Evolutionary conservation across 2,797 vertebrate genomes (phyloP).

Genomic region (Ambastaia sidthimunki): DNA sequence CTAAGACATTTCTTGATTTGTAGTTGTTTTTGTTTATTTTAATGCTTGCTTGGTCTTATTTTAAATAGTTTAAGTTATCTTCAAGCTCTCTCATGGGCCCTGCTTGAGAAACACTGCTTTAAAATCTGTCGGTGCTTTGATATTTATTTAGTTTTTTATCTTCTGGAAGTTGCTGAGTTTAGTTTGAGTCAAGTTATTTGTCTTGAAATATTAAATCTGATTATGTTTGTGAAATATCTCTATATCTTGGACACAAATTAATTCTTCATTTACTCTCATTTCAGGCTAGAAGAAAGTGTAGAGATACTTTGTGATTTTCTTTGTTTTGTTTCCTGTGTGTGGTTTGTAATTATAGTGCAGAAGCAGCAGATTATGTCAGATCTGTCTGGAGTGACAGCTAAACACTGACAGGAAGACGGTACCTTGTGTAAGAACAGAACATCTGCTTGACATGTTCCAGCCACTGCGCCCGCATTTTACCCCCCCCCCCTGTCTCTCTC

Average conservation of each 20-base stretch:
- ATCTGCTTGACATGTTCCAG: conserved; percentile 5
- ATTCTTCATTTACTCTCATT: too few species aligned
- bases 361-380: too few species aligned
- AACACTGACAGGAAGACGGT: not conserved
- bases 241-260: too few species aligned
- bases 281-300: too few species aligned
- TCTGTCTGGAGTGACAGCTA: conserved; percentile 24
- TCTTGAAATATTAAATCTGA: not conserved
- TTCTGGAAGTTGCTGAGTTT: not conserved
- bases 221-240: not conserved
- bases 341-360: too few species aligned
- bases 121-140: not conserved
- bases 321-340: too few species aligned
- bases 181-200: not conserved
- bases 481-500: not conserved
- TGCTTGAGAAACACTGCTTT: not conserved
- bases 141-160: not conserved
- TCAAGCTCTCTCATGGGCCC: too few species aligned
- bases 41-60: too few species aligned
- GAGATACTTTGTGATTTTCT: too few species aligned
- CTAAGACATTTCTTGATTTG: too few species aligned
- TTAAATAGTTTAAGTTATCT: too few species aligned
- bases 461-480: not conserved
- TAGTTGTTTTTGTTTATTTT: too few species aligned
- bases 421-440: not conserved